Evolutionary conservation across 2,888 invertebrate species (phyloP).

Genomic region (Anthophora plumipes): DNA sequence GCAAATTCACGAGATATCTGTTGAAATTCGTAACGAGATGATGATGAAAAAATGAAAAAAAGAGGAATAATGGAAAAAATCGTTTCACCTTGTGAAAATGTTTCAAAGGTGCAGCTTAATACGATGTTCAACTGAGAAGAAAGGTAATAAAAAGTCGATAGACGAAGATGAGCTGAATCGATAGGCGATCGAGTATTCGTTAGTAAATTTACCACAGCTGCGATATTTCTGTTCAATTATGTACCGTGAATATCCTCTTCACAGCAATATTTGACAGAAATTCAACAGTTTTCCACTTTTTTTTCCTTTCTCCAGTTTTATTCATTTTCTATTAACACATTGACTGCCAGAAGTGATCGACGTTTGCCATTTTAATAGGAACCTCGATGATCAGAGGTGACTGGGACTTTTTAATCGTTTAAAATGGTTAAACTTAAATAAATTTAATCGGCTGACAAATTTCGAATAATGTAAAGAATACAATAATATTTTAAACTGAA

Average conservation of each 20-base stretch:
- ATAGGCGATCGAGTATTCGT: conserved; percentile 47
- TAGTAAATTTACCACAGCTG: not conserved
- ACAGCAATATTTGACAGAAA: conserved; percentile 16
- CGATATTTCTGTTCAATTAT: conserved; percentile 47
- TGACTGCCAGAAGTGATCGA: too few relatives aligned
- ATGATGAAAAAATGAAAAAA: conserved; percentile 61
- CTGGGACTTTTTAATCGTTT: too few relatives aligned
- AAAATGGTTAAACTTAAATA: too few relatives aligned
- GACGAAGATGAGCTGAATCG: conserved; percentile 64
- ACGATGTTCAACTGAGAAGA: conserved; percentile 51
- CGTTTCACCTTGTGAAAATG: conserved; percentile 34
- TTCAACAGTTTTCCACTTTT: too few relatives aligned
- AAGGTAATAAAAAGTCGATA: conserved; percentile 66
- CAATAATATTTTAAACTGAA: too few relatives aligned
- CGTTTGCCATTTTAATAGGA: too few relatives aligned
- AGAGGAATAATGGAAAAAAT: too few relatives aligned
- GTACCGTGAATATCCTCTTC: conserved; percentile 22
- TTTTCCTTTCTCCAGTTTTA: conserved; percentile 1
- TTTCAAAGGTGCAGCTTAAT: conserved; percentile 56
- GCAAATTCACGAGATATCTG: conserved; percentile 40
- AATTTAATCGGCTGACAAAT: too few relatives aligned
- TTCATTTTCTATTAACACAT: not conserved
- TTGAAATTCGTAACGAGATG: conserved; percentile 14
- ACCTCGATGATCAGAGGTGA: too few relatives aligned
- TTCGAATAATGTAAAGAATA: too few relatives aligned